phyloP scores from a whole-genome alignment of 2,113 vertebrate species.

The Hippocampus guttulatus region DNA sequence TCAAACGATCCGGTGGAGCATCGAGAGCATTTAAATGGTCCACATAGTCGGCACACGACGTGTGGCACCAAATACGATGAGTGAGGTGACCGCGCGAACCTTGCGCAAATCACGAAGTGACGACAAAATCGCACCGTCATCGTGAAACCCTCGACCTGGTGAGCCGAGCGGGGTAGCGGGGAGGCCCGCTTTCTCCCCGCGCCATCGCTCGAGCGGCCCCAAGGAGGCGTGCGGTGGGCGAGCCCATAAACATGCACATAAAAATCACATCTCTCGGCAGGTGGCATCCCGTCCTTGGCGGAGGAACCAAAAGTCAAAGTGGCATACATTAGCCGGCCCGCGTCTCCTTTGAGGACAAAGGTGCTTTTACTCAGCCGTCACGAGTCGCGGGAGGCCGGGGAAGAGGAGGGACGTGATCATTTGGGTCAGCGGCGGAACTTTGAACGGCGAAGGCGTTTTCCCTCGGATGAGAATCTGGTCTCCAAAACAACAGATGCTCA shows the following conservation, averaged over 20 bases:
- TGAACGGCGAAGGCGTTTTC: slow-evolving; percentile 18
- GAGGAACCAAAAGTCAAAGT: slow-evolving; percentile 59
- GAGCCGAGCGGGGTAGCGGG: slow-evolving; percentile 39
- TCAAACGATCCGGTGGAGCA: slow-evolving; percentile 58
- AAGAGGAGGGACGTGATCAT: slow-evolving; percentile 17
- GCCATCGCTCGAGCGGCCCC: background rate
- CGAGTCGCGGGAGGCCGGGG: slow-evolving; percentile 30
- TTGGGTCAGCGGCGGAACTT: background rate
- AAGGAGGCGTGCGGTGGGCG: background rate
- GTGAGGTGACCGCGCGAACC: background rate
- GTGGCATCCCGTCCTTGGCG: slow-evolving; percentile 70
- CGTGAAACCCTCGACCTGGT: background rate
- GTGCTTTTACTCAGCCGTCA: too few relatives aligned
- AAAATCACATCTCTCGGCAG: slow-evolving; percentile 67
- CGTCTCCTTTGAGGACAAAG: slow-evolving; percentile 43
- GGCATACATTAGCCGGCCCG: slow-evolving; percentile 65
- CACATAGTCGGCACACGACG: slow-evolving; percentile 25
- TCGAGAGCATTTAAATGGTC: slow-evolving; percentile 47
- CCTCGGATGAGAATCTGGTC: slow-evolving; percentile 16
- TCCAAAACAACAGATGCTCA: slow-evolving; percentile 72
- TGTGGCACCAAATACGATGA: slow-evolving; percentile 29
- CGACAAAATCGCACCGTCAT: background rate
- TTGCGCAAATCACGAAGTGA: background rate
- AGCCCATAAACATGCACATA: slow-evolving; percentile 67
- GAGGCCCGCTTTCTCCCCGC: slow-evolving; percentile 47